Base-by-base conservation (phyloP, 2,113 vertebrate genomes). In the Protobothrops flavoviridis region DNA sequence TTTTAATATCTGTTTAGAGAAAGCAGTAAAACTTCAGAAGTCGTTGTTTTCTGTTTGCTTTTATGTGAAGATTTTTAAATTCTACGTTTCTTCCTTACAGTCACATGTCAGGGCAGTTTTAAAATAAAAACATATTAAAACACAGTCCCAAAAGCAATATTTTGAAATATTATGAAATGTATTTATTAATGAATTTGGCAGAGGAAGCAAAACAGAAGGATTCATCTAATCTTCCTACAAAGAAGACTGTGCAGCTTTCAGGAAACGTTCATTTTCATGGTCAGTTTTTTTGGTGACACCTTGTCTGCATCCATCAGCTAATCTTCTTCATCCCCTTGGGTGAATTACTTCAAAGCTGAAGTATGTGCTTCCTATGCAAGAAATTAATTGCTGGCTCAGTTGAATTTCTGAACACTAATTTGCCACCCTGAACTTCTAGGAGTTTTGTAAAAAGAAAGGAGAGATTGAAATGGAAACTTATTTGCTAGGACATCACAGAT, bases 1-100 rank as follows among this genome's bases (percentile, higher is more conserved):
- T 90, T 95, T 61, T 93, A 87, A 93, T n/a, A 89, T 93, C 95
- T 95, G 88, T 87, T 94, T 85, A 91, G 88, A 97, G 96, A 91
- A 64, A 89, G 10, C 91, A 17, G 91, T 92, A 89, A 90, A 64
- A 13, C 88, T 95, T 93, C 92, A 90, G 29, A 92, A 85, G 57
- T 95, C 23, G 87, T 86, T 94, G 85, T 87, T 95, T 12, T 94
- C 91, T 87, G 3, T 43, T 81, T 39, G 39, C 33, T 81, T 81
- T 43, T 21, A 81, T 81, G 17, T 39, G 74, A 81, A 81, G 17
- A 81, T 81, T 81, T 81, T 39, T 9, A 81, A 20, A 81, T 39
- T 43, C 6, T 81, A 43, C 7, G 21, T 8, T 43, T 17, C 15
- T 81, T 81, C 74, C 74, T 39, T 81, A 43, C 20, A 43, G 17